These are phyloP conservation scores for Muscicapa striata DNA, from an alignment of 2,797 vertebrate species.

Conservation along the genomic window DNA sequence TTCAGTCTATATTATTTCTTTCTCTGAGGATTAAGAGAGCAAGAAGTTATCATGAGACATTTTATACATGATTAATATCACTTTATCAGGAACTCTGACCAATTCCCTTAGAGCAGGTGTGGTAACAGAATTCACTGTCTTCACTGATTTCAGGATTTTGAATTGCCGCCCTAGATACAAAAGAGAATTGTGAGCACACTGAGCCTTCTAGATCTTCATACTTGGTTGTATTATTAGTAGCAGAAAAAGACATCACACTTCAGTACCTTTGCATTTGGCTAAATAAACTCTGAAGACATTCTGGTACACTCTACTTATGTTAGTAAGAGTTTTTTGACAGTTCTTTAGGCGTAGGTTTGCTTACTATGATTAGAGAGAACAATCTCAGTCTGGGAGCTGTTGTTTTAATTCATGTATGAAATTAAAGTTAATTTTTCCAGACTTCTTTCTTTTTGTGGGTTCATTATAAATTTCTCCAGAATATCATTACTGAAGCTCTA, in stretches of 20 bases:
- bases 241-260: neutral
- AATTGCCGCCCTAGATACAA: neutral
- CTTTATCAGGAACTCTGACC: neutral
- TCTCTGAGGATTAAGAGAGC: neutral
- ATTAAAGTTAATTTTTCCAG: neutral
- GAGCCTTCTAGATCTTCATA: neutral
- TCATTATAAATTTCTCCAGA: conserved; percentile 27
- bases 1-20: neutral
- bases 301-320: neutral
- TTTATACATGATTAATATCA: neutral
- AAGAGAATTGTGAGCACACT: neutral
- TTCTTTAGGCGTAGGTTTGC: conserved; percentile 14
- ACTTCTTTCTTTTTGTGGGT: neutral
- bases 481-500: neutral
- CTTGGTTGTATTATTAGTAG: neutral
- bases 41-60: neutral
- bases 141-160: neutral
- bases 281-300: conserved; percentile 14
- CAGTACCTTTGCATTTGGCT: conserved; percentile 4
- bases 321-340: conserved; percentile 19
- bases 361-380: neutral
- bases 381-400: neutral
- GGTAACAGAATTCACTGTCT: neutral
- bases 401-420: conserved; percentile 19
- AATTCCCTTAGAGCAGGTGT: neutral